Conservation (phyloP, 2,797 vertebrate genomes). For the Squalus acanthias region DNA sequence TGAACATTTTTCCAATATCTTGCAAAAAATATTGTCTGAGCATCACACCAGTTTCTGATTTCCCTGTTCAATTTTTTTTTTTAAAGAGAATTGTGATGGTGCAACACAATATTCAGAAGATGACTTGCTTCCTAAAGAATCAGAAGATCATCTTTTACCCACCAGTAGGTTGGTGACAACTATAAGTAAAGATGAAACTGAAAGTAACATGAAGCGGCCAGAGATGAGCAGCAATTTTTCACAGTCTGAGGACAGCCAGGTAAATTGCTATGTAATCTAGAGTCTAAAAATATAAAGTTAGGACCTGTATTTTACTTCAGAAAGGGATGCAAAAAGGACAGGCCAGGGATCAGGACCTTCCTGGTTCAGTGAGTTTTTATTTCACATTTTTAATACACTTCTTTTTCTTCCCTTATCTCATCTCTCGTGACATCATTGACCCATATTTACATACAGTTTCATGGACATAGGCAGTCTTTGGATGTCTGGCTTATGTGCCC, state of each 20-base stretch:
- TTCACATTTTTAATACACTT: background rate
- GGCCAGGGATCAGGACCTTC: no score
- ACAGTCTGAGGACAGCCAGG: conserved; percentile 4
- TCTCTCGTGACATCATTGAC: background rate
- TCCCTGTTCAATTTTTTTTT: background rate
- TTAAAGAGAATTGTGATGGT: background rate
- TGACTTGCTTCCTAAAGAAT: background rate
- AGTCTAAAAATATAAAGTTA: background rate
- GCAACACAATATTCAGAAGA: background rate
- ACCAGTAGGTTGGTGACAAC: background rate
- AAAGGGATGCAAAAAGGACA: background rate
- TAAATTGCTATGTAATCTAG: background rate
- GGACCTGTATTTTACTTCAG: background rate
- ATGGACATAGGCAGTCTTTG: background rate
- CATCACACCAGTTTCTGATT: background rate
- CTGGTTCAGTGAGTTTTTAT: background rate
- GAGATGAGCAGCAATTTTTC: background rate
- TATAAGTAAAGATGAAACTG: background rate
- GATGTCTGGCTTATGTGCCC: background rate
- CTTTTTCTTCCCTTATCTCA: no score
- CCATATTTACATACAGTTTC: background rate
- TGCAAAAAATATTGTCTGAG: background rate
- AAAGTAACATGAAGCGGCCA: background rate
- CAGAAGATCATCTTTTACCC: conserved; percentile 10
- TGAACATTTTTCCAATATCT: background rate